phyloP scores from a whole-genome alignment of 2,888 invertebrate species.

The Ormyrus thymus region DNA sequence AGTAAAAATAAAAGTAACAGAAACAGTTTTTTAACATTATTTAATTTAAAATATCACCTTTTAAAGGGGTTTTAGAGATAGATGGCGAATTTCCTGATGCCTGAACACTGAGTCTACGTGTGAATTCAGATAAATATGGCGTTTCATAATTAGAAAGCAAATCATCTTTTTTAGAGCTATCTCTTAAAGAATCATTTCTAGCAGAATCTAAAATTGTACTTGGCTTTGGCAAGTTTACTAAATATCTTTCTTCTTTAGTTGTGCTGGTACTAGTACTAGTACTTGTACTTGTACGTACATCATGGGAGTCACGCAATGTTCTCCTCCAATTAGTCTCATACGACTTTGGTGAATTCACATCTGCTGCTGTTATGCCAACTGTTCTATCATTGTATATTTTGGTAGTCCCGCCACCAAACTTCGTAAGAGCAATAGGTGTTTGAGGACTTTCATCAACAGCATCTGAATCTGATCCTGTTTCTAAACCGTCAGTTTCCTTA shows the following conservation, averaged over 20 bases:
- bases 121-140: slow-evolving; percentile 84
- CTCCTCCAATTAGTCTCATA: slow-evolving; percentile 61
- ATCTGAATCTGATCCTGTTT: slow-evolving; percentile 85
- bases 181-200: slow-evolving; percentile 61
- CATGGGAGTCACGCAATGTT: slow-evolving; percentile 32
- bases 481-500: slow-evolving; percentile 78
- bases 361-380: slow-evolving; percentile 55
- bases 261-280: slow-evolving; percentile 3
- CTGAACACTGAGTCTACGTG: slow-evolving; percentile 77
- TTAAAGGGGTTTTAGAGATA: slow-evolving; percentile 62
- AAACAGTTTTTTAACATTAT: slow-evolving; percentile 21
- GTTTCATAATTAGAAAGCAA: slow-evolving; percentile 77
- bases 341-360: slow-evolving; percentile 58
- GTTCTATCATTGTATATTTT: slow-evolving; percentile 59
- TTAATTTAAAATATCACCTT: slow-evolving; percentile 63
- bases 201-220: slow-evolving; percentile 64
- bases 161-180: slow-evolving; percentile 61
- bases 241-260: slow-evolving; percentile 64
- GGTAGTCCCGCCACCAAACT: slow-evolving; percentile 59
- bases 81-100: slow-evolving; percentile 64
- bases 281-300: slow-evolving; percentile 31
- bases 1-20: neutral
- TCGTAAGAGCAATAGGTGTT: slow-evolving; percentile 53
- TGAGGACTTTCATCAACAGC: slow-evolving; percentile 70
- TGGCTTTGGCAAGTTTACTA: slow-evolving; percentile 63